phyloP scores from a whole-genome alignment of 2,888 invertebrate species.

The Caenorhabditis becei region DNA sequence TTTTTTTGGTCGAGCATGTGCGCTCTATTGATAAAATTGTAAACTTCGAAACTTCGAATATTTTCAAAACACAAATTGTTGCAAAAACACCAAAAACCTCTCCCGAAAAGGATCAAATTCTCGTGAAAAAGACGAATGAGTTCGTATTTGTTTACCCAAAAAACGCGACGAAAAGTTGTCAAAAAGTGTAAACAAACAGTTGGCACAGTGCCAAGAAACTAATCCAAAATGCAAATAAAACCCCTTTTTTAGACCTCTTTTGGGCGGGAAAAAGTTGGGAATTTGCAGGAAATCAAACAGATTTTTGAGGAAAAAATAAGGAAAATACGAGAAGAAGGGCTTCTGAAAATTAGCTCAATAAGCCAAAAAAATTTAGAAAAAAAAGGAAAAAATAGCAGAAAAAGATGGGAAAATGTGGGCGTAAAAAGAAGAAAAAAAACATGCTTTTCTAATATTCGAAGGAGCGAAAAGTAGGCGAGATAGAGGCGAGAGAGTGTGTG shows the following conservation, averaged over 20 bases:
- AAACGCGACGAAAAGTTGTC: not conserved
- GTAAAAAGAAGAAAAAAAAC: not conserved
- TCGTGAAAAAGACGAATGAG: not conserved
- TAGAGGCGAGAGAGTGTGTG: not conserved
- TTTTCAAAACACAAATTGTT: too few relatives aligned
- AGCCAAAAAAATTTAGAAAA: not conserved
- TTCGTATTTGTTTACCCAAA: not conserved
- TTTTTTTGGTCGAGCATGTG: too few relatives aligned
- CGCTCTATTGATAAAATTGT: too few relatives aligned
- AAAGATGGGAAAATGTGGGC: not conserved
- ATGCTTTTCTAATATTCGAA: slow-evolving; percentile 12
- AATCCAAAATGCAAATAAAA: slow-evolving; percentile 6
- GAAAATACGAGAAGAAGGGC: not conserved
- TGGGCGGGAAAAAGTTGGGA: not conserved
- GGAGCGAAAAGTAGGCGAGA: not conserved
- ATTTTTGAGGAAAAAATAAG: not conserved
- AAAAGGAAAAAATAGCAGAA: not conserved
- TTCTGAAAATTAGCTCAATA: not conserved
- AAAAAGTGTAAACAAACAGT: slow-evolving; percentile 2
- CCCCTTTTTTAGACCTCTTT: not conserved
- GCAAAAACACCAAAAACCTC: not conserved
- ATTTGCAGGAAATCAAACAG: too few relatives aligned
- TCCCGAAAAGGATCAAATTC: too few relatives aligned
- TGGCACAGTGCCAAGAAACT: slow-evolving; percentile 2
- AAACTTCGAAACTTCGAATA: too few relatives aligned